Conservation (phyloP, 2,797 vertebrate genomes). For the Crypturellus tataupa region DNA sequence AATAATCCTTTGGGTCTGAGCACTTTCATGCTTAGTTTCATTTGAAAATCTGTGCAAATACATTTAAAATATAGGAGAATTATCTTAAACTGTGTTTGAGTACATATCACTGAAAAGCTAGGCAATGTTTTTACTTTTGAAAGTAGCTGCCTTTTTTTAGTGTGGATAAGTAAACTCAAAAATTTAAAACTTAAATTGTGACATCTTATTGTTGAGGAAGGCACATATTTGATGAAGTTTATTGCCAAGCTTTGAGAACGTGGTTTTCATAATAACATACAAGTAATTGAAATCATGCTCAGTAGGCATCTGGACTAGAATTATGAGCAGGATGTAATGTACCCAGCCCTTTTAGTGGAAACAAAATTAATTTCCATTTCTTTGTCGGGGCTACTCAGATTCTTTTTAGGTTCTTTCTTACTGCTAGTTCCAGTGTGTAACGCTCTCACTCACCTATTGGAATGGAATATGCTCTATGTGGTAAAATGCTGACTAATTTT, state of each 20-base stretch:
- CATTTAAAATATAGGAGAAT: not conserved
- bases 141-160: not conserved
- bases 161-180: not conserved
- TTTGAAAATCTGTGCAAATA: not conserved
- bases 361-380: slow-evolving; percentile 22
- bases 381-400: slow-evolving; percentile 40
- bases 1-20: not conserved
- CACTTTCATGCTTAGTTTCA: not conserved
- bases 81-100: not conserved
- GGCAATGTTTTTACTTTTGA: not conserved
- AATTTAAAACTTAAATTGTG: slow-evolving; percentile 3
- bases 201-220: not conserved
- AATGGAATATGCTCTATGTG: not conserved
- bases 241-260: slow-evolving; percentile 4
- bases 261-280: slow-evolving; percentile 28
- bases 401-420: not conserved
- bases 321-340: slow-evolving; percentile 1
- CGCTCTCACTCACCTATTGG: not conserved
- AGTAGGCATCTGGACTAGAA: slow-evolving; percentile 38
- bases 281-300: slow-evolving; percentile 42
- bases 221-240: not conserved
- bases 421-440: not conserved
- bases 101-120: not conserved
- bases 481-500: not conserved
- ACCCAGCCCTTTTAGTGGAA: slow-evolving; percentile 10